Percentiles rank a stretch among this genome's conserved stretches.
phyloP scores from a whole-genome alignment of 2,113 vertebrate genomes.

The Micromys minutus region DNA sequence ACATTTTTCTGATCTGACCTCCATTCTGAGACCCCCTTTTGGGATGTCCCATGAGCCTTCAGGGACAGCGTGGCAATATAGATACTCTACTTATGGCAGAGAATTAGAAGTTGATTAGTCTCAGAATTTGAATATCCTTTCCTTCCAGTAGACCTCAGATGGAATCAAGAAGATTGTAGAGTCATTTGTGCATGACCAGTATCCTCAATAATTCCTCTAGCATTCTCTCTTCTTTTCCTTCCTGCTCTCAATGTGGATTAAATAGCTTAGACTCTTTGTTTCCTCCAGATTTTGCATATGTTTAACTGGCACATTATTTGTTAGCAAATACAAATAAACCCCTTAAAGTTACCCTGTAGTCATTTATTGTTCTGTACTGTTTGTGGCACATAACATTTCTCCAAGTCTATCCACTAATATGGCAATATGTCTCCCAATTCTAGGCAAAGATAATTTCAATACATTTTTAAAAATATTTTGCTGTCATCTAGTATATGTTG shows the following conservation, averaged over 20 bases:
- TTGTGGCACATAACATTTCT: too few species aligned
- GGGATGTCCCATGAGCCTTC: neutral
- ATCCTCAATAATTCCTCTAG: too few species aligned
- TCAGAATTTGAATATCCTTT: neutral
- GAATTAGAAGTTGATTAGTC: neutral
- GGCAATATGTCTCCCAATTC: neutral
- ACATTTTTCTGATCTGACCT: neutral
- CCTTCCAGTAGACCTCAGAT: too few species aligned
- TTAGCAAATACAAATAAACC: neutral
- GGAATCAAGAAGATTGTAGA: neutral
- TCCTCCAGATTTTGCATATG: neutral
- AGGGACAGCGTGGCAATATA: too few species aligned
- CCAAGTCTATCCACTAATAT: too few species aligned
- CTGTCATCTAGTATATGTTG: too few species aligned
- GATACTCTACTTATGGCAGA: neutral
- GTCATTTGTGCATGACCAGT: neutral
- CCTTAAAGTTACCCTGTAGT: neutral
- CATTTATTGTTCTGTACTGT: neutral
- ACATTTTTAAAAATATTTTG: neutral
- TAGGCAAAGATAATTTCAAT: neutral
- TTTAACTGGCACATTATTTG: neutral
- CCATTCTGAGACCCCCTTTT: neutral
- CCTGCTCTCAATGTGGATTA: neutral
- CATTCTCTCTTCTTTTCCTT: neutral
- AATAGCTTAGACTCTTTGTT: neutral